Evolutionary conservation across 1,140 invertebrate genomes (phyloP).

Genomic region (Rhopalosiphum maidis): DNA sequence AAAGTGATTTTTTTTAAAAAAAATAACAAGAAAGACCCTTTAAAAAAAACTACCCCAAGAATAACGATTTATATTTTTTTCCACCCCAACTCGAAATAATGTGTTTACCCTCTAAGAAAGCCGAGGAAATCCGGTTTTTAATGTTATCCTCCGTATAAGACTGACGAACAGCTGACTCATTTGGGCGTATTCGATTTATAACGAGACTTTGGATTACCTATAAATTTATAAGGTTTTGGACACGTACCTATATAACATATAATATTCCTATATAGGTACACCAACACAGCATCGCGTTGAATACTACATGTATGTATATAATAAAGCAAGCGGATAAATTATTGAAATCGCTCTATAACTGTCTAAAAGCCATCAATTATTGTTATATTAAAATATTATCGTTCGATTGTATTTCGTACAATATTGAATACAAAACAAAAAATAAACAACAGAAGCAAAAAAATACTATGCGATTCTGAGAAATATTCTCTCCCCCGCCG

Average conservation of each 20-base stretch:
- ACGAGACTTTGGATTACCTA: background rate
- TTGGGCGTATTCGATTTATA: conserved; percentile 27
- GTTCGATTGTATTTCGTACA: background rate
- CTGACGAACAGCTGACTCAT: background rate
- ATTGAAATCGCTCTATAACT: background rate
- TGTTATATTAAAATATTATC: background rate
- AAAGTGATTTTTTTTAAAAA: background rate
- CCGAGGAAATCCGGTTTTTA: conserved; percentile 54
- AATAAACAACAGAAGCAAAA: background rate
- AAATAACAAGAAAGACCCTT: background rate
- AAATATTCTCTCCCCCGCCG: background rate
- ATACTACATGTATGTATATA: background rate
- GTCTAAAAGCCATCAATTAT: background rate
- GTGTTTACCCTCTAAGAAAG: conserved; percentile 22
- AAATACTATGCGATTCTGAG: background rate
- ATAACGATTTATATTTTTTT: conserved; percentile 23
- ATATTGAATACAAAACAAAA: background rate
- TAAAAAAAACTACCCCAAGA: background rate
- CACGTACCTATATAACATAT: background rate
- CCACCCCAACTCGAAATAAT: conserved; percentile 8
- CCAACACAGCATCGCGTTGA: background rate
- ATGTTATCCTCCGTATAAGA: background rate
- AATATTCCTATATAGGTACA: background rate
- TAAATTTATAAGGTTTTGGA: background rate
- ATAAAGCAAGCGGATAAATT: background rate